phyloP scores from a whole-genome alignment of 35 echinoderm and acorn worm genomes.

The Apostichopus californicus region DNA sequence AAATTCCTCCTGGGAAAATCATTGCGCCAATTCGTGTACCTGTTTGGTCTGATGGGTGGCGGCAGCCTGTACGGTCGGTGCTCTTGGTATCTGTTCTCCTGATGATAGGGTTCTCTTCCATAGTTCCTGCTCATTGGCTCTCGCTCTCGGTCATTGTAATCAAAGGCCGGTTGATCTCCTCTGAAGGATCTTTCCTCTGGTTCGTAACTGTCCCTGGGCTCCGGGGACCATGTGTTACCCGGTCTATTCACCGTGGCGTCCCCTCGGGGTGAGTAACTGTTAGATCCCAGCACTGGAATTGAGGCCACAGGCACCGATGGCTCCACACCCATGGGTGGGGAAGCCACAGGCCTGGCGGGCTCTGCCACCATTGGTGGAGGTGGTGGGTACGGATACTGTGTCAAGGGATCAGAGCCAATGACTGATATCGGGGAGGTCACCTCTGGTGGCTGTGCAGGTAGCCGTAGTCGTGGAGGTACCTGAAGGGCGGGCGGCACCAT shows the following conservation, averaged over 20 bases:
- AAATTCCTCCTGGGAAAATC: background rate
- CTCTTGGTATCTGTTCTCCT: background rate
- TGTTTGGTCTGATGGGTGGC: background rate
- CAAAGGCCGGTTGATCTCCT: background rate
- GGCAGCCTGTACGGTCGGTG: conserved; percentile 5
- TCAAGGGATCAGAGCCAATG: background rate
- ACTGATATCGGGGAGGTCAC: conserved; percentile 26
- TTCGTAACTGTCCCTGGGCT: background rate
- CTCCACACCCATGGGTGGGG: background rate
- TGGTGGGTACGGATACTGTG: conserved; percentile 3
- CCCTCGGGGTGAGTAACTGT: background rate
- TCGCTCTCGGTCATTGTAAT: background rate
- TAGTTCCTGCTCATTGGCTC: background rate
- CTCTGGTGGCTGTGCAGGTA: background rate
- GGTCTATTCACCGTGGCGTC: background rate
- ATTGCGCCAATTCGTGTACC: background rate
- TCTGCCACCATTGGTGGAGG: background rate
- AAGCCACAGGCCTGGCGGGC: background rate
- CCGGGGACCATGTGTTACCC: background rate
- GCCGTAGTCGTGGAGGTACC: background rate
- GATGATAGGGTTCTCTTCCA: no score
- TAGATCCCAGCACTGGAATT: conserved; percentile 1
- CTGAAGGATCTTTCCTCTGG: background rate
- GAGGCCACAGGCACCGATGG: background rate
- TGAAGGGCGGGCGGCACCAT: background rate